Conservation (phyloP, 1,140 invertebrate genomes). For the Dinothrombium tinctorium region DNA sequence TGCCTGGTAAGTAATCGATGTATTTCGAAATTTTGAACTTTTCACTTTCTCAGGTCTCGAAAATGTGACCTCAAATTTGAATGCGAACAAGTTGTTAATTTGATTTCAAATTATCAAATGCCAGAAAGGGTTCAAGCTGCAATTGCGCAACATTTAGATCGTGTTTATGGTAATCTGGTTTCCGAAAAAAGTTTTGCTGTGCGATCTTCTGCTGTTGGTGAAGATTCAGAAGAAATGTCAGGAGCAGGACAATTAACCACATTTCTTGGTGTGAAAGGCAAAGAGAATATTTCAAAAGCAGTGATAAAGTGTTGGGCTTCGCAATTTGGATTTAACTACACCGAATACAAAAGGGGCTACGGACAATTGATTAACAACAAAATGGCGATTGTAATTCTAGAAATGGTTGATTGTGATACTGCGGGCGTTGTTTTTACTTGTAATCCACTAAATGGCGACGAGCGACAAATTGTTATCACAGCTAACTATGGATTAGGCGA, state of each 20-base stretch:
- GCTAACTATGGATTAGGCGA: conserved; percentile 59
- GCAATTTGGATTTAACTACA: conserved; percentile 42
- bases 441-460: conserved; percentile 41
- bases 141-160: too few species aligned
- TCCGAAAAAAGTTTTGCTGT: conserved; percentile 25
- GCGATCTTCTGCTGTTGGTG: conserved; percentile 36
- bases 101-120: too few species aligned
- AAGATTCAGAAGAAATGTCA: conserved; percentile 48
- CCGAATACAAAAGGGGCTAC: conserved; percentile 40
- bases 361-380: conserved; percentile 35
- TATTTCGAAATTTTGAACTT: too few species aligned
- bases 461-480: conserved; percentile 38
- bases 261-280: conserved; percentile 34
- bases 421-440: conserved; percentile 57
- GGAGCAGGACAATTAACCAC: conserved; percentile 64
- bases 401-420: conserved; percentile 38
- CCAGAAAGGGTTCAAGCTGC: too few species aligned
- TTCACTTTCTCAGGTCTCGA: too few species aligned
- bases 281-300: conserved; percentile 24
- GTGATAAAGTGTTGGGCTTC: conserved; percentile 53
- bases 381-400: conserved; percentile 58
- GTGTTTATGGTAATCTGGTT: too few species aligned
- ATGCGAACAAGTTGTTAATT: too few species aligned
- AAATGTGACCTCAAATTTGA: too few species aligned
- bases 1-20: too few species aligned